These are phyloP conservation scores for Aegotheles bennettii DNA, from an alignment of 2,113 vertebrate genomes.

Conservation along the genomic window DNA sequence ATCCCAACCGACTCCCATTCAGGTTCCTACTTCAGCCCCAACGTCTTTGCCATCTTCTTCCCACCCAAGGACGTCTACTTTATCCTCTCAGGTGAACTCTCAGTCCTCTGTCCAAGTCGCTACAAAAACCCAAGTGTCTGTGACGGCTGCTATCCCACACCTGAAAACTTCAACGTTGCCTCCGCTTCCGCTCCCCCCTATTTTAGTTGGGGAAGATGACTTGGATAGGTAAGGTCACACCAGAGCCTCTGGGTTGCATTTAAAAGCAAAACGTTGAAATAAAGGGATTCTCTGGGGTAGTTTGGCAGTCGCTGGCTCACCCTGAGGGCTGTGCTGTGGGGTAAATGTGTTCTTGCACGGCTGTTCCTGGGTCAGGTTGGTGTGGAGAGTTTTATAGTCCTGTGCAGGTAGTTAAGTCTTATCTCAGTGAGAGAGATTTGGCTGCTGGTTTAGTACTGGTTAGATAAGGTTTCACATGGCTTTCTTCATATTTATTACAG, in stretches of 20 bases:
- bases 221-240: slow-evolving; percentile 86
- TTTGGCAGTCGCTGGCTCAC: not conserved
- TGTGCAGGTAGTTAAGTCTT: not conserved
- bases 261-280: not conserved
- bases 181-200: slow-evolving; percentile 89
- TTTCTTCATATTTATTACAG: not conserved
- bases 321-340: not conserved
- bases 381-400: not conserved
- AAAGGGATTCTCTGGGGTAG: not conserved
- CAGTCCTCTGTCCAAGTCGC: slow-evolving; percentile 77
- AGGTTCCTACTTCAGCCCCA: slow-evolving; percentile 60
- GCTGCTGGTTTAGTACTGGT: not conserved
- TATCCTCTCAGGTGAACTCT: slow-evolving; percentile 81
- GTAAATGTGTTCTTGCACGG: accelerated
- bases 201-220: slow-evolving; percentile 88
- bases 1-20: slow-evolving; percentile 50
- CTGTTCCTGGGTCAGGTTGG: not conserved
- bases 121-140: slow-evolving; percentile 74
- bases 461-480: not conserved
- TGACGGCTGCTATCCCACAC: slow-evolving; percentile 79
- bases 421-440: not conserved
- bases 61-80: slow-evolving; percentile 74
- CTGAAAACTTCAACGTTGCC: slow-evolving; percentile 95
- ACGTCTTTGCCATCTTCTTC: slow-evolving; percentile 62
- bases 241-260: not conserved